Evolutionary conservation across 2,797 vertebrate species (phyloP).

Genomic region (Dermochelys coriacea): DNA sequence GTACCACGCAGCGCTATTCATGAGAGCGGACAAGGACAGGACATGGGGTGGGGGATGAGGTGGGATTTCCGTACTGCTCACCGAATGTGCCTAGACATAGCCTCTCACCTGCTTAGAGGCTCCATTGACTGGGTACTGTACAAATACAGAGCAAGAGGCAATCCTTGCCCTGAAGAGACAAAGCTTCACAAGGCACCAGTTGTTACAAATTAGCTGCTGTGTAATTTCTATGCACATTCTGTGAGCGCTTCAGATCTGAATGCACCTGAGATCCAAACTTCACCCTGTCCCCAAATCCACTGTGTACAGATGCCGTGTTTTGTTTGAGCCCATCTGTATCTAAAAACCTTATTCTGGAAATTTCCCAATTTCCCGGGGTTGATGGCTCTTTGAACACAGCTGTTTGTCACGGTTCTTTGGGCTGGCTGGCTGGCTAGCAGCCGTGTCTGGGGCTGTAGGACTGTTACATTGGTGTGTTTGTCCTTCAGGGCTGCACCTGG

Average conservation of each 20-base stretch:
- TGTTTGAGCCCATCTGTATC: too few species aligned
- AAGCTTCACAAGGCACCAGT: rapidly evolving
- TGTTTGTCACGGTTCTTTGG: background rate
- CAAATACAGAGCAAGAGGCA: too few species aligned
- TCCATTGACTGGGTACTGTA: too few species aligned
- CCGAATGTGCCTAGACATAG: background rate
- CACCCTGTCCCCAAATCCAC: too few species aligned
- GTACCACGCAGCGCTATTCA: background rate
- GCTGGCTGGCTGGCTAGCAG: background rate
- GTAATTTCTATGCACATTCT: background rate
- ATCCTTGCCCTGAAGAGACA: too few species aligned
- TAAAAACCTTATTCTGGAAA: background rate
- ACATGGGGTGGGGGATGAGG: background rate
- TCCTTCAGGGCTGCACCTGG: background rate
- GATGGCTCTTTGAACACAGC: background rate
- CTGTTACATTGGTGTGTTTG: background rate
- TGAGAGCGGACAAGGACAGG: background rate
- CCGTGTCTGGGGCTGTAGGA: background rate
- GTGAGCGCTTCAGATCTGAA: background rate
- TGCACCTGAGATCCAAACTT: rapidly evolving
- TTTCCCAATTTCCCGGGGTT: background rate
- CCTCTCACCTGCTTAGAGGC: background rate
- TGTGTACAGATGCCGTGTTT: background rate
- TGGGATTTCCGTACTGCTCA: background rate
- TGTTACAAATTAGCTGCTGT: background rate